These are phyloP conservation scores for Synanthedon andrenaeformis DNA, from an alignment of 2,888 invertebrate species.

Conservation along the genomic window DNA sequence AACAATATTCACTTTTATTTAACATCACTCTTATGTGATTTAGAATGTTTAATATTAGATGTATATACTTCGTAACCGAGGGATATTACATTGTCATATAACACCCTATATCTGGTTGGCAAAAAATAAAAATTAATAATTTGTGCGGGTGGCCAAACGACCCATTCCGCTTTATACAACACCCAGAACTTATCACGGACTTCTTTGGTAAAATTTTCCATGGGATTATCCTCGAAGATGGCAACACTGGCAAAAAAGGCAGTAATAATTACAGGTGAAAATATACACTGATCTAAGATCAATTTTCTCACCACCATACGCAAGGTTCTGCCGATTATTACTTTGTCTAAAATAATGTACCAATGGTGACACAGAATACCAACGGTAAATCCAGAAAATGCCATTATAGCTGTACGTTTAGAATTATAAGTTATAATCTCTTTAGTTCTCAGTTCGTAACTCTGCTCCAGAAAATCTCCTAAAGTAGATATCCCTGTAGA, in stretches of 20 bases:
- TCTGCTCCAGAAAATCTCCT: slow-evolving; percentile 86
- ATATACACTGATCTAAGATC: slow-evolving; percentile 83
- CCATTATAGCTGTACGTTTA: slow-evolving; percentile 80
- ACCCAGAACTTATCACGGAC: slow-evolving; percentile 79
- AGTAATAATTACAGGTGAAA: slow-evolving; percentile 83
- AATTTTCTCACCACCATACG: slow-evolving; percentile 80
- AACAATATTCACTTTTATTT: too few relatives aligned
- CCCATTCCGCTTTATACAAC: slow-evolving; percentile 88
- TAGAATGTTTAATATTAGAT: slow-evolving; percentile 80
- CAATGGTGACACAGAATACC: slow-evolving; percentile 88
- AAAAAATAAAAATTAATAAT: slow-evolving; percentile 91
- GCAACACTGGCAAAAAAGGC: slow-evolving; percentile 83
- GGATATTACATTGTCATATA: slow-evolving; percentile 88
- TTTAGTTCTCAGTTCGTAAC: slow-evolving; percentile 75
- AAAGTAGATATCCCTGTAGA: slow-evolving; percentile 80
- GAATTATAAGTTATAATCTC: slow-evolving; percentile 70
- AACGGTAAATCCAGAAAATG: slow-evolving; percentile 79
- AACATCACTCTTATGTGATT: slow-evolving; percentile 11
- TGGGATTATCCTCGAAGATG: slow-evolving; percentile 74
- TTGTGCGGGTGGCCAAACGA: slow-evolving; percentile 94
- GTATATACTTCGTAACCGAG: slow-evolving; percentile 88
- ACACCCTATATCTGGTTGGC: slow-evolving; percentile 83
- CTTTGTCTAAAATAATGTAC: slow-evolving; percentile 82
- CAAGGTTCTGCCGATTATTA: slow-evolving; percentile 77
- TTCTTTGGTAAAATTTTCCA: slow-evolving; percentile 74